Evolutionary conservation across 1,140 invertebrate genomes (phyloP).

Genomic region (Drosophila elegans): DNA sequence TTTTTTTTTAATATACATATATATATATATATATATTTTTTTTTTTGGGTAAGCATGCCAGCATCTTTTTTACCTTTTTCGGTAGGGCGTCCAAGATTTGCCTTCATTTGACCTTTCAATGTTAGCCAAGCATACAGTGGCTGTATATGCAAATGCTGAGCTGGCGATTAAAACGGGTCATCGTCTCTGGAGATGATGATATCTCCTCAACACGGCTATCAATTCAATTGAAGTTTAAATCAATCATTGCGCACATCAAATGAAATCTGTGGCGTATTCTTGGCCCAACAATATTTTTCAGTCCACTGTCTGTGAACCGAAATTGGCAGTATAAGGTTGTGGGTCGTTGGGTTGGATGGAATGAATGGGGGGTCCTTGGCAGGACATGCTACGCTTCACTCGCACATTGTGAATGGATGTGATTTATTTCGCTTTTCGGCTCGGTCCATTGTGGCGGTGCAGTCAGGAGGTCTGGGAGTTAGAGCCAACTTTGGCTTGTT

Average conservation of each 20-base stretch:
- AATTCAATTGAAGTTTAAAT: conserved; percentile 40
- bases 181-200: too few species aligned
- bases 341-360: conserved; percentile 19
- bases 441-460: conserved; percentile 28
- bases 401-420: conserved; percentile 60
- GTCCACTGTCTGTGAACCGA: conserved; percentile 1
- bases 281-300: conserved; percentile 19
- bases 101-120: conserved; percentile 42
- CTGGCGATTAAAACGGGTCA: conserved; percentile 2
- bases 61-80: conserved; percentile 26
- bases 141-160: conserved; percentile 46
- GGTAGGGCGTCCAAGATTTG: conserved; percentile 5
- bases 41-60: conserved; percentile 7
- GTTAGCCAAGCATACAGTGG: conserved; percentile 51
- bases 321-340: conserved; percentile 21
- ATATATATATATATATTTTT: conserved; percentile 15
- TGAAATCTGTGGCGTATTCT: conserved; percentile 29
- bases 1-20: conserved; percentile 45
- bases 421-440: conserved; percentile 56
- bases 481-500: conserved; percentile 53
- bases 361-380: conserved; percentile 37
- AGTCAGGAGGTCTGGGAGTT: conserved; percentile 29
- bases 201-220: background rate
- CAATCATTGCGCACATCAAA: conserved; percentile 30
- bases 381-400: conserved; percentile 38